phyloP scores from a whole-genome alignment of 1,140 invertebrate genomes.

The Zaprionus vittiger region DNA sequence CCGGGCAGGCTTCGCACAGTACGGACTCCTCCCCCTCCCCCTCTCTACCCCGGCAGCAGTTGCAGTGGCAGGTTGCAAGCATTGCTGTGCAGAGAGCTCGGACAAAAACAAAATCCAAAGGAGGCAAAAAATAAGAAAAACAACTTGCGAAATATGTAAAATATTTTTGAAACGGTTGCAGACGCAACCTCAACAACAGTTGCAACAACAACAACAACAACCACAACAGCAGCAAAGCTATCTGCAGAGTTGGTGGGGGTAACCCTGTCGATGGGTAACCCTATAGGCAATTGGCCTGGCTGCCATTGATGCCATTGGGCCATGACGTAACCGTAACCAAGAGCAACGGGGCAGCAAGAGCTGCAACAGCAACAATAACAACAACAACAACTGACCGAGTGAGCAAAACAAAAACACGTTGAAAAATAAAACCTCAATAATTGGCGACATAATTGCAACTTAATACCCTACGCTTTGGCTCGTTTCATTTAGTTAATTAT shows the following conservation, averaged over 20 bases:
- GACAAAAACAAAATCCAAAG: constrained; percentile 7
- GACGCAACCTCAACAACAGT: constrained; percentile 41
- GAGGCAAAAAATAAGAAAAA: constrained; percentile 8
- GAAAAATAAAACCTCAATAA: constrained; percentile 81
- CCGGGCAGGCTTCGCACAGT: constrained; percentile 57
- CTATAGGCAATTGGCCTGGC: constrained; percentile 45
- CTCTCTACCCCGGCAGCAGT: neutral
- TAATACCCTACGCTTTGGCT: constrained; percentile 78
- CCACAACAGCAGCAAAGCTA: constrained; percentile 13
- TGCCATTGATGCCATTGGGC: constrained; percentile 29
- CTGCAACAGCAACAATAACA: constrained; percentile 40
- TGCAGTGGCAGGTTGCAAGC: constrained; percentile 12
- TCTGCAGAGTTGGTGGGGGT: constrained; percentile 26
- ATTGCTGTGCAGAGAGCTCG: neutral
- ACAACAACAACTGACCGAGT: constrained; percentile 30
- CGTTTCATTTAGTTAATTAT: constrained; percentile 81
- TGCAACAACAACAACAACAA: constrained; percentile 30
- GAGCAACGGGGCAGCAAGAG: constrained; percentile 24
- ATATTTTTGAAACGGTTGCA: constrained; percentile 76
- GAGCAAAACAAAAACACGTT: constrained; percentile 70
- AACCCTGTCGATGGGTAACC: constrained; percentile 50
- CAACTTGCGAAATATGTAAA: constrained; percentile 62
- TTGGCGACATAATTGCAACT: constrained; percentile 82
- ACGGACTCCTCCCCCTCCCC: neutral
- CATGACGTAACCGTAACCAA: constrained; percentile 44